A percentile compares a stretch with the other conserved stretches of the same genome.
Conservation (phyloP, 2,113 vertebrate genomes). For the Anoplopoma fimbria region DNA sequence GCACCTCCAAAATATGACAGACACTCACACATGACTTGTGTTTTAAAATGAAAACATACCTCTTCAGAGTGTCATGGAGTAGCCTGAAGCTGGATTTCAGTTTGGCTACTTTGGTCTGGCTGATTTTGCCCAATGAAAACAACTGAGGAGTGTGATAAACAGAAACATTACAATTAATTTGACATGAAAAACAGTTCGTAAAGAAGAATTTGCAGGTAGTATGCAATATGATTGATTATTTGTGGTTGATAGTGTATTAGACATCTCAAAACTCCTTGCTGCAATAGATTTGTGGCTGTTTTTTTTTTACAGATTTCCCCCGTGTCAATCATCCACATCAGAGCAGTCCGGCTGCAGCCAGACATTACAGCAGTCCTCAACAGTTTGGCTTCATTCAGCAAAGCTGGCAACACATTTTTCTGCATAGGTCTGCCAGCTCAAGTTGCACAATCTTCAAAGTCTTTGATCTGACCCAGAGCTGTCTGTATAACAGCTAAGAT, state of each 20-base stretch:
- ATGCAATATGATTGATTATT: not conserved
- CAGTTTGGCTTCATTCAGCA: not conserved
- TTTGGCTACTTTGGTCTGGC: slow-evolving; percentile 81
- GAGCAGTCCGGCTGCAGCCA: not conserved
- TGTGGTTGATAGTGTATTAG: not conserved
- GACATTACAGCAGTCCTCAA: slow-evolving; percentile 6
- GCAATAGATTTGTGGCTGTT: not conserved
- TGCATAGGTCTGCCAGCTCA: slow-evolving; percentile 11
- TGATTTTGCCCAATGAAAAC: slow-evolving; percentile 86
- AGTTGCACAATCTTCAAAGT: slow-evolving; percentile 31
- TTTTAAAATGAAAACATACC: slow-evolving; percentile 77
- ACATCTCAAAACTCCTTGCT: not conserved
- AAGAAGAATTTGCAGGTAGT: not conserved
- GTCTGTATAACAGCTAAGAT: slow-evolving; percentile 6
- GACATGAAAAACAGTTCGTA: not conserved
- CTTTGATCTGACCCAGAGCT: slow-evolving; percentile 28
- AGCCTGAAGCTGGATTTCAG: slow-evolving; percentile 87
- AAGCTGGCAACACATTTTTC: not conserved
- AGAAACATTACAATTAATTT: slow-evolving; percentile 14
- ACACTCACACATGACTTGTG: not conserved
- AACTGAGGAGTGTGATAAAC: slow-evolving; percentile 79
- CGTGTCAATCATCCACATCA: slow-evolving; percentile 21
- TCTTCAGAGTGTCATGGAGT: slow-evolving; percentile 86
- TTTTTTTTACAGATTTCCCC: not conserved
- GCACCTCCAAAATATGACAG: not conserved